phyloP scores from a whole-genome alignment of 2,113 vertebrate genomes.

The Cisticola juncidis region DNA sequence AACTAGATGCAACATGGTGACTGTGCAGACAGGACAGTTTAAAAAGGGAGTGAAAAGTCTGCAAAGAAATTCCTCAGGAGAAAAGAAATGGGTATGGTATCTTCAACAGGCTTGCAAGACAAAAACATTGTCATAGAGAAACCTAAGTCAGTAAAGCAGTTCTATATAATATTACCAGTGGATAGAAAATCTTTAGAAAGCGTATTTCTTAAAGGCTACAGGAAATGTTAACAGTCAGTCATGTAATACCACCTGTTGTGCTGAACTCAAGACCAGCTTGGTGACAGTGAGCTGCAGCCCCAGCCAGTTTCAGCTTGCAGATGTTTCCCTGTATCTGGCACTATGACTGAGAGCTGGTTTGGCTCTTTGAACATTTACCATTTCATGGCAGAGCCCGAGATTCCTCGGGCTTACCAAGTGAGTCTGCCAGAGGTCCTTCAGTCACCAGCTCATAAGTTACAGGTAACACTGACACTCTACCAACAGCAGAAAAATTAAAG shows the following conservation, averaged over 20 bases:
- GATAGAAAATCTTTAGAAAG: not conserved
- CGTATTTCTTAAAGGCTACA: not conserved
- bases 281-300: not conserved
- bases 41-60: not conserved
- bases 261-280: not conserved
- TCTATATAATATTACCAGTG: not conserved
- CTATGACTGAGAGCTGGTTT: not conserved
- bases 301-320: not conserved
- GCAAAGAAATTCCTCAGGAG: not conserved
- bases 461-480: not conserved
- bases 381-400: not conserved
- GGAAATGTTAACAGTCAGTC: not conserved
- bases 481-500: not conserved
- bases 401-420: not conserved
- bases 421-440: not conserved
- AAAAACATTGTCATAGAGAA: not conserved
- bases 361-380: not conserved
- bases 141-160: not conserved
- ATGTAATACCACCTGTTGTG: not conserved
- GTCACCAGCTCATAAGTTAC: not conserved
- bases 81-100: not conserved
- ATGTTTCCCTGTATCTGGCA: not conserved
- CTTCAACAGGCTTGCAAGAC: not conserved
- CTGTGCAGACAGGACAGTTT: not conserved
- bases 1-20: not conserved